phyloP scores from a whole-genome alignment of 2,113 vertebrate genomes.

The Megalops atlanticus region DNA sequence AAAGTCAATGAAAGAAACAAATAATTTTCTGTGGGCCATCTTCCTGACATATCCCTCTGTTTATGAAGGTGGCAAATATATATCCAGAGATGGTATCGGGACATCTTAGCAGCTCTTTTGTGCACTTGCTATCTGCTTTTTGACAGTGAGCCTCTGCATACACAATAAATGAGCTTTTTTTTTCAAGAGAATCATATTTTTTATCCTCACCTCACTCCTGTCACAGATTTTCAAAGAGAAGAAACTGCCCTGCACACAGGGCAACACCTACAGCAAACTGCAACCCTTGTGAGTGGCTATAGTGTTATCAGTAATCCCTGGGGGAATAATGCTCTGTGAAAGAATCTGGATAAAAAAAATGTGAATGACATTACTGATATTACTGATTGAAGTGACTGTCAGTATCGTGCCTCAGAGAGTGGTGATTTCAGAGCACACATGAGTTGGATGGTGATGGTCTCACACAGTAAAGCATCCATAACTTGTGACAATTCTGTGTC shows the following conservation, averaged over 20 bases:
- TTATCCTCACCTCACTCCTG: background rate
- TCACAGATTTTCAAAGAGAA: background rate
- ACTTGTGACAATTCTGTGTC: no score
- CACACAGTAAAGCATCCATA: no score
- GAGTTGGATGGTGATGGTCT: no score
- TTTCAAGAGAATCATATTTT: background rate
- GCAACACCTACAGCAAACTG: no score
- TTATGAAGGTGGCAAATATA: background rate
- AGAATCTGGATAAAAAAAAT: background rate
- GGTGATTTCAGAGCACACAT: no score
- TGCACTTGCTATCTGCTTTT: background rate
- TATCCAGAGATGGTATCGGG: conserved; percentile 9
- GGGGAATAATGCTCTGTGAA: background rate
- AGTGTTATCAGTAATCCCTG: background rate
- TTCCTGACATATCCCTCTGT: background rate
- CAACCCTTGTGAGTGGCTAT: background rate
- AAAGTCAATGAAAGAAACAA: background rate
- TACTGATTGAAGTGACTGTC: no score
- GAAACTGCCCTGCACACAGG: background rate
- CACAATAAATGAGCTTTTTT: conserved; percentile 8
- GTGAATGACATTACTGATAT: no score
- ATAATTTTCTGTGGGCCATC: background rate
- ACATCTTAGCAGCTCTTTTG: conserved; percentile 14
- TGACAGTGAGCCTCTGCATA: background rate
- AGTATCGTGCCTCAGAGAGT: no score